Percentiles rank a stretch among this genome's conserved stretches.
Conservation (phyloP, 2,797 vertebrate species). For the Pitangus sulphuratus region DNA sequence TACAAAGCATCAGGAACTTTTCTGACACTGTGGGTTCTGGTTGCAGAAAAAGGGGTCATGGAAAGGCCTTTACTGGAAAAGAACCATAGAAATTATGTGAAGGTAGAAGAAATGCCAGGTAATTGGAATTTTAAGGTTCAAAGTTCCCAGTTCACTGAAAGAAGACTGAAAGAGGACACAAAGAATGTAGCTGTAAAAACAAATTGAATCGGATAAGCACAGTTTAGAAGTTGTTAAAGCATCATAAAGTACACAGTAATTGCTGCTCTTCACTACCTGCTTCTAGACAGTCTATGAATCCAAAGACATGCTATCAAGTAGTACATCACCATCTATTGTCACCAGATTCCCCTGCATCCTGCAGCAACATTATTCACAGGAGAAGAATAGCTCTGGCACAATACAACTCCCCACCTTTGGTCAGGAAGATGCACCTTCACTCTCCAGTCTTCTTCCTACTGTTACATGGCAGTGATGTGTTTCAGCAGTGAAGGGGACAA, state of each 20-base stretch:
- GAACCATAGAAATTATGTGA: neutral
- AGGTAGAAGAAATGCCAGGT: neutral
- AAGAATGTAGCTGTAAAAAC: neutral
- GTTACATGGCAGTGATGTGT: neutral
- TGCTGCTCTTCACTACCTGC: neutral
- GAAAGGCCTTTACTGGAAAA: neutral
- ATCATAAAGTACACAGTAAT: neutral
- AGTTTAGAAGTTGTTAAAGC: neutral
- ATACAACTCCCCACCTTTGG: neutral
- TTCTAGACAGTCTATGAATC: neutral
- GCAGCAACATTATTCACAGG: neutral
- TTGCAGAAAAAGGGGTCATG: neutral
- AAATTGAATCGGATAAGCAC: neutral
- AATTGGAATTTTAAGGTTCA: neutral
- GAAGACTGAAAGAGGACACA: neutral
- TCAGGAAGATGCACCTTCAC: neutral
- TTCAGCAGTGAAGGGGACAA: neutral
- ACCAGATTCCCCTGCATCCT: neutral
- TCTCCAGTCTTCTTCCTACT: neutral
- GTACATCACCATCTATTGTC: neutral
- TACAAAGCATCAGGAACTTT: neutral
- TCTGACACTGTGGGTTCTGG: neutral
- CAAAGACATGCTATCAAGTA: neutral
- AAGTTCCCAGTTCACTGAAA: neutral
- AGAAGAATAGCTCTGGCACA: neutral